Evolutionary conservation across 1,140 invertebrate genomes (phyloP).

Genomic region (Drosophila ambigua): DNA sequence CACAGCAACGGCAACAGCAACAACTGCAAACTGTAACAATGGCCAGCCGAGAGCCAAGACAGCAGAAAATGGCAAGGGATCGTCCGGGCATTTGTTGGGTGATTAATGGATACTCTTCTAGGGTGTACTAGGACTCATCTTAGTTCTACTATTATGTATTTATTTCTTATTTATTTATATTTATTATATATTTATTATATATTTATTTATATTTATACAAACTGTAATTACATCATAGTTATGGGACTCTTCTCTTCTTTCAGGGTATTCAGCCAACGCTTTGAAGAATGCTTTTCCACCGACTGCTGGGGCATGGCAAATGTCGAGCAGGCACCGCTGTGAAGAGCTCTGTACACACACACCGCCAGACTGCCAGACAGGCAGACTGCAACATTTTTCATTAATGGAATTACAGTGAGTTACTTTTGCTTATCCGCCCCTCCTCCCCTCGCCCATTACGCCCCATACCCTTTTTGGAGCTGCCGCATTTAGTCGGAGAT

Average conservation of each 20-base stretch:
- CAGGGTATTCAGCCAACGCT: conserved; percentile 38
- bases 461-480: conserved; percentile 4
- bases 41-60: conserved; percentile 22
- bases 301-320: conserved; percentile 5
- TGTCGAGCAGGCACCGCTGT: conserved; percentile 18
- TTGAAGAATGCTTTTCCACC: conserved; percentile 25
- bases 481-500: conserved; percentile 9
- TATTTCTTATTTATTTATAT: too few relatives aligned
- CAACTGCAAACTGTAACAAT: conserved; percentile 67
- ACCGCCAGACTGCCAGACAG: conserved; percentile 8
- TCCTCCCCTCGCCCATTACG: conserved; percentile 6
- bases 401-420: conserved; percentile 61
- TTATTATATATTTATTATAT: too few relatives aligned
- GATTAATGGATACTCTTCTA: too few relatives aligned
- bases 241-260: conserved; percentile 7
- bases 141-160: too few relatives aligned
- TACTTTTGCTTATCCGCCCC: conserved; percentile 13
- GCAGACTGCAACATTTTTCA: conserved; percentile 18
- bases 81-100: too few relatives aligned
- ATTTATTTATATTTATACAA: too few relatives aligned
- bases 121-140: too few relatives aligned
- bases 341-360: conserved; percentile 48
- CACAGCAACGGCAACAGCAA: conserved; percentile 7
- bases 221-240: too few relatives aligned
- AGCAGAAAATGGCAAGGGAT: not conserved